Percentiles rank a stretch among this genome's conserved stretches.
Evolutionary conservation across 37 sponge, comb jelly and placozoan genomes (phyloP).

Genomic region (Lycopodina hypogea): DNA sequence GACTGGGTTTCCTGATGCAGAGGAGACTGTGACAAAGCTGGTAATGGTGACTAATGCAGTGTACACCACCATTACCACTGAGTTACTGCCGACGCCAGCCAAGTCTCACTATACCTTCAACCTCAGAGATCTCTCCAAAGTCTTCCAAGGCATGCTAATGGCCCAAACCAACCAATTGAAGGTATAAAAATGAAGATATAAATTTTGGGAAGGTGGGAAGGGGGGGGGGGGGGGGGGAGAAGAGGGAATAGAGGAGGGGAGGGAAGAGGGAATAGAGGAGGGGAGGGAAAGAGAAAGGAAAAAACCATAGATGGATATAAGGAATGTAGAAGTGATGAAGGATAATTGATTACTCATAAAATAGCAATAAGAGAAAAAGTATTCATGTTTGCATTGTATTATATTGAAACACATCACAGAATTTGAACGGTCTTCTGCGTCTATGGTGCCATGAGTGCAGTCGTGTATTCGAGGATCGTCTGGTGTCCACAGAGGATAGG

Average conservation of each 20-base stretch:
- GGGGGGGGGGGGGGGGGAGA: neutral
- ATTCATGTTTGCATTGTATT: too few species aligned
- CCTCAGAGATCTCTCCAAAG: slow-evolving; percentile 96
- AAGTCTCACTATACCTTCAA: slow-evolving; percentile 99
- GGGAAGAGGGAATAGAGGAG: too few species aligned
- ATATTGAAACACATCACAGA: too few species aligned
- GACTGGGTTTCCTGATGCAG: slow-evolving; percentile 48
- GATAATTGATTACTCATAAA: too few species aligned
- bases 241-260: neutral
- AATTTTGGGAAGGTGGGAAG: neutral
- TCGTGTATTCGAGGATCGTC: slow-evolving; percentile 93
- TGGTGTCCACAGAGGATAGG: slow-evolving; percentile 91
- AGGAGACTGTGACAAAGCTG: slow-evolving; percentile 35
- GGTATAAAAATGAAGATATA: neutral
- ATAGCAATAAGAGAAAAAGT: too few species aligned
- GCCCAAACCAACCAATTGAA: slow-evolving; percentile 37
- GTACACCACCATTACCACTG: slow-evolving; percentile 96
- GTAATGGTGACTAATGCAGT: slow-evolving; percentile 78
- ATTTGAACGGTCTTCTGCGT: slow-evolving; percentile 41
- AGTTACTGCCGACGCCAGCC: slow-evolving; percentile 97
- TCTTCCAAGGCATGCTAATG: slow-evolving; percentile 95
- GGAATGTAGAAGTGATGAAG: too few species aligned
- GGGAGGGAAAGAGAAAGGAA: too few species aligned
- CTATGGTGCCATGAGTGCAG: slow-evolving; percentile 98
- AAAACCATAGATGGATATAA: too few species aligned